Evolutionary conservation across 1,140 invertebrate species (phyloP), one percentile per base, ranked within the genome.

Genomic region (Drosophila murphyi): DNA sequence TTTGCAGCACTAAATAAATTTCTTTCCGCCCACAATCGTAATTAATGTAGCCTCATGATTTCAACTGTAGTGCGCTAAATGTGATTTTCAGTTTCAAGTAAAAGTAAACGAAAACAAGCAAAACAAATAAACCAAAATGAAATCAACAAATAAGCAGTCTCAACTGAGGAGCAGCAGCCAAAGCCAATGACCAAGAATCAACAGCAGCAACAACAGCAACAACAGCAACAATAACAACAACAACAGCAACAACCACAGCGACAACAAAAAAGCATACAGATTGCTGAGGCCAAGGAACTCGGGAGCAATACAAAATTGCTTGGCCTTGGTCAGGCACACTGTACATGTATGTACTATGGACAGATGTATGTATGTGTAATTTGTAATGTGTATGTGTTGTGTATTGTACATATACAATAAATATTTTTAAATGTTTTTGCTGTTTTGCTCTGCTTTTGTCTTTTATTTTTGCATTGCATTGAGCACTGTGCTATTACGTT

Each of bases 181-280:
- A 76, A 90, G 85, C 80, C 85, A 89, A 89, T 89, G 85, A 85
- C 85, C 86, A 89, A 89, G 85, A 85, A 89, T 81, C 78, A 89
- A 78, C 82, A 78, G 41, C 75, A 70, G 32, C 72, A 52, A 8
- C 70, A 71, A 41, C 39, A 41, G 41, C 50, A 59, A 28, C 51
- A 87, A 56, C 79, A 54, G 6, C 65, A 71, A 7, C 59, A 82
- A 43, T 54, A 59, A 28, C 55, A 72, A 28, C 57, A 43, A 37
- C 67, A 69, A 41, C 54, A 31, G 29, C 55, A 61, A 20, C n/a
- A 32, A 2, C 43, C 31, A 28, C 70, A 60, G 7, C 63, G 34
- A 8, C 63, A 67, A 39, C 31, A 50, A 57, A 56, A 56, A 67
- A 61, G 59, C 54, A 50, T 72, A 64, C 67, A 75, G 73, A 76